Base-by-base conservation (phyloP, 2,797 vertebrate genomes). In the Synanceia verrucosa region DNA sequence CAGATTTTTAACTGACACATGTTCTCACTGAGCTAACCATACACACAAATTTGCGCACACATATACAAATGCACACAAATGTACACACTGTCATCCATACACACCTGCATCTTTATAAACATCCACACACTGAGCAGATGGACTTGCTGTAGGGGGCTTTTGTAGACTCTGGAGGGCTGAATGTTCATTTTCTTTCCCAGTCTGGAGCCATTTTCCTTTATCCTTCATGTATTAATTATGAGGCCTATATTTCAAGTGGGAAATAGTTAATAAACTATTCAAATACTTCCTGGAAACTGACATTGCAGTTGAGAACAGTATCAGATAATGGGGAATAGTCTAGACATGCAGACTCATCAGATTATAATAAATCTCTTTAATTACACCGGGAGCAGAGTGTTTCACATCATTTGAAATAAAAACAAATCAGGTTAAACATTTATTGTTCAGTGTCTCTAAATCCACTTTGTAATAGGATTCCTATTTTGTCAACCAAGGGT, bases 181-280 rank as follows among this genome's bases (percentile, higher is more conserved):
- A 51, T 66, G 81, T 78, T 70, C 80, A 78, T 78, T 89, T 82
- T 73, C 66, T 78, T 86, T 84, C 62, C 73, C 65, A 81, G 75
- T 70, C 81, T 78, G 60, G 65, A 80, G 31, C 18, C 16, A 33
- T 26, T 68, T 24, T 71, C 23, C 44, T 58, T 31, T 56, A 43
- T 79, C 56, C 68, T 39, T 83, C 70, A 81, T 57, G 36, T 82
- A 88, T 85, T 86, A 79, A 86, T 90, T 83, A 81, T 60, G 65
- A 47, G 29, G 58, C 50, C 28, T 71, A 23, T 61, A 44, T 26
- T 74, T 48, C 31, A 33, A 23, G 8, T 6, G 6, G 41, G 52
- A 29, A 53, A 65, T 28, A 43, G 51, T 69, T 66, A 68, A 65
- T 79, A 75, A 79, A 73, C 56, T 34, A 58, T 73, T 71, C 4